Conservation (phyloP, 2,113 vertebrate species). For the Dicrurus megarhynchus region DNA sequence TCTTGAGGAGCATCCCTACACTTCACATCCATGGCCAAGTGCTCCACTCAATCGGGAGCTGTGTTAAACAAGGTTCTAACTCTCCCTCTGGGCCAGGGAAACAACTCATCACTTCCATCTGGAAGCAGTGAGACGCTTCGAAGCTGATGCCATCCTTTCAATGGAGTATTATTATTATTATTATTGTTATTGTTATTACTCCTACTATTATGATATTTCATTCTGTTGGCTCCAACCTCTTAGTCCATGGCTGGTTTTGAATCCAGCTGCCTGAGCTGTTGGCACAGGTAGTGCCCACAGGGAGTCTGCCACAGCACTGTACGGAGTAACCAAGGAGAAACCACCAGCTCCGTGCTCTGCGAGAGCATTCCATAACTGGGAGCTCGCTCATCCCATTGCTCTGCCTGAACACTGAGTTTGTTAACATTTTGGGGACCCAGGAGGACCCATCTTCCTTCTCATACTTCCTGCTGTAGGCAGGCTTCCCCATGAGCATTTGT, state of each 20-base stretch:
- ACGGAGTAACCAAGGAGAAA: background rate
- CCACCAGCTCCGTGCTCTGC: accelerated
- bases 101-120: background rate
- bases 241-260: background rate
- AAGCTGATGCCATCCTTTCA: background rate
- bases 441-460: background rate
- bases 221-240: background rate
- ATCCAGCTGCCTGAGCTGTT: accelerated
- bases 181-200: background rate
- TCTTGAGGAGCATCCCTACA: accelerated
- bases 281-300: accelerated
- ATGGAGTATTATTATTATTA: no score
- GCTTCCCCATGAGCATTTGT: background rate
- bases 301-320: accelerated
- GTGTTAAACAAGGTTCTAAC: background rate
- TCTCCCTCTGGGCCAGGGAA: background rate
- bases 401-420: background rate
- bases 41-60: background rate
- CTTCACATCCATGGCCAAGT: accelerated
- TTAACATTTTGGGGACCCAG: no score
- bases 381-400: background rate
- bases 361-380: no score
- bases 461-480: background rate
- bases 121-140: background rate
- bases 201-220: background rate